Base-by-base conservation (phyloP, 2,797 vertebrate genomes). In the Discoglossus pictus region DNA sequence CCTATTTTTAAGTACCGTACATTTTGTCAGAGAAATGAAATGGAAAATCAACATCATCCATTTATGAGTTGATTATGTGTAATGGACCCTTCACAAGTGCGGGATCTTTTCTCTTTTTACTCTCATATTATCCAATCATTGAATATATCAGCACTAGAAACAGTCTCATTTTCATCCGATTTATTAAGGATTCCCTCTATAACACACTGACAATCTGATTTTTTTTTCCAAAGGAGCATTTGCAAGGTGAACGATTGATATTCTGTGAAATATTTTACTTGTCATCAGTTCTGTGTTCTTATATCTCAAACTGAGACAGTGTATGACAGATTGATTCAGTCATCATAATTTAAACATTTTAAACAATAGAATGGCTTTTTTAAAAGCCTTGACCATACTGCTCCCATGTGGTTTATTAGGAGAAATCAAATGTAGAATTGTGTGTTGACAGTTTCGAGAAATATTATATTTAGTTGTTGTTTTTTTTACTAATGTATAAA, bases 331-430 rank as follows among this genome's bases (percentile, higher is more conserved):
- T 50, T 70, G 78, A 73, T 83, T 84, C 83, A 72, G 75, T 75
- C 76, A 62, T 58, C 76, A 69, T 47, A 56, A 54, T 5, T 44
- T 73, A 74, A 73, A 65, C 52, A 65, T 56, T 5, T 44, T 73
- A 74, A 73, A 65, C 52, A 65, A 24, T 17, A 62, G 68, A 79
- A 39, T 42, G 4, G 61, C 61, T 60, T 78, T 42, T 71, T 73
- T 90, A 75, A 92, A 87, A 79, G 74, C 80, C 89, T 86, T 87
- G 85, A 82, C 84, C 89, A 91, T 77, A 96, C 92, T 97, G 95
- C 93, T 93, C 93, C 89, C 97, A 84, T 92, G 94, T 95, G 97
- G 91, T 16, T 85, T 78, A 20, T 21, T 10, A 0, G 6, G 61
- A 85, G 82, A 86, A 88, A 75, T 34, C 65, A 72, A 73, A 68